Conservation (phyloP, 2,888 invertebrate genomes). For the Thereva nobilitata region DNA sequence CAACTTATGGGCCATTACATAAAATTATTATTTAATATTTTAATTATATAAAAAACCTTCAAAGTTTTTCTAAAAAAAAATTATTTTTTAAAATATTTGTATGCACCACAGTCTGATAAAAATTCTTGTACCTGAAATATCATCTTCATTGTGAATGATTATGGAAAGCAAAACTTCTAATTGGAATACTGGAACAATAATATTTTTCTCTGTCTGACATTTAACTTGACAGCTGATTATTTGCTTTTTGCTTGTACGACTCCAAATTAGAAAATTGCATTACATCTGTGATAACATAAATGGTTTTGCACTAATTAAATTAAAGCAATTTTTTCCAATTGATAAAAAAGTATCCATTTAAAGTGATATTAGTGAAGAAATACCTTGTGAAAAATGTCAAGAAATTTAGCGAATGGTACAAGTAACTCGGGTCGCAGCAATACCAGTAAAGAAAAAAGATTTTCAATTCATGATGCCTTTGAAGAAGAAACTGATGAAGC, state of each 20-base stretch:
- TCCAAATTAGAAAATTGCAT: slow-evolving; percentile 6
- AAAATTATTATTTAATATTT: too few species aligned
- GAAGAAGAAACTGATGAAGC: slow-evolving; percentile 85
- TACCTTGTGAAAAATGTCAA: slow-evolving; percentile 58
- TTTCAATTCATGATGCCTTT: slow-evolving; percentile 83
- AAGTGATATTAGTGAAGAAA: neutral
- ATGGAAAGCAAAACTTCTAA: neutral
- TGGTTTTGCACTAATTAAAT: slow-evolving; percentile 22
- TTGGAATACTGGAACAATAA: slow-evolving; percentile 1
- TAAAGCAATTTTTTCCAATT: slow-evolving; percentile 3
- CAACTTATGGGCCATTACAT: too few species aligned
- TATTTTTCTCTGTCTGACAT: neutral
- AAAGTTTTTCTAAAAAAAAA: too few species aligned
- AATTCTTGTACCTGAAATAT: too few species aligned
- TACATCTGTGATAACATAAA: slow-evolving; percentile 21
- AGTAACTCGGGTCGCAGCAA: slow-evolving; percentile 12
- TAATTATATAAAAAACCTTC: too few species aligned
- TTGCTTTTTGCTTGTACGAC: neutral
- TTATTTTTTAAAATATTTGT: too few species aligned
- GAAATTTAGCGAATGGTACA: slow-evolving; percentile 59
- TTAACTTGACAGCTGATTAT: slow-evolving; percentile 25
- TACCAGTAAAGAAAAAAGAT: slow-evolving; percentile 64
- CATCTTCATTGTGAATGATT: neutral
- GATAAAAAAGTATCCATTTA: neutral
- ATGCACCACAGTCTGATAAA: too few species aligned